phyloP scores from a whole-genome alignment of 2,113 vertebrate genomes.

The Calidris pygmaea region DNA sequence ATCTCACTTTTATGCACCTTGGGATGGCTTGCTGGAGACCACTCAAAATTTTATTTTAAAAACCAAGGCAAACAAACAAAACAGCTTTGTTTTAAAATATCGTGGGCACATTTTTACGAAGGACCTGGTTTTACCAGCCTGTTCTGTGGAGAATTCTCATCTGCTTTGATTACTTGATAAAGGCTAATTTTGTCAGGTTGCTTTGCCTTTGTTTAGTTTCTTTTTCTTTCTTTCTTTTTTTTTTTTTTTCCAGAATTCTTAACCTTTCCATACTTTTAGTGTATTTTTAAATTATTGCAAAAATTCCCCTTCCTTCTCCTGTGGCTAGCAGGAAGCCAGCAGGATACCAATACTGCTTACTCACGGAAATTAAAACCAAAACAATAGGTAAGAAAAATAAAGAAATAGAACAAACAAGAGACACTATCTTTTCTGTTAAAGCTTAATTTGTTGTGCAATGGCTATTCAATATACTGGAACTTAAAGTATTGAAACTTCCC shows the following conservation, averaged over 20 bases:
- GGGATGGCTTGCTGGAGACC: not conserved
- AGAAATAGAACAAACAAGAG: slow-evolving; percentile 43
- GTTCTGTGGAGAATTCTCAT: not conserved
- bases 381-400: slow-evolving; percentile 69
- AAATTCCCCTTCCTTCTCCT: slow-evolving; percentile 59
- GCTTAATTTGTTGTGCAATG: not conserved
- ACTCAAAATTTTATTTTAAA: not conserved
- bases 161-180: not conserved
- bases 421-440: not conserved
- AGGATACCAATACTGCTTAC: slow-evolving; percentile 67
- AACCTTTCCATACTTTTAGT: slow-evolving; percentile 48
- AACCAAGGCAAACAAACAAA: not conserved
- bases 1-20: not conserved
- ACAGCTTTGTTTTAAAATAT: not conserved
- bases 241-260: not conserved
- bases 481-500: not conserved
- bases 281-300: slow-evolving; percentile 63
- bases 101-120: not conserved
- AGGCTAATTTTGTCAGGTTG: not conserved
- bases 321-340: slow-evolving; percentile 60
- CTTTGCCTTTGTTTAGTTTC: not conserved
- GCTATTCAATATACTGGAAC: not conserved
- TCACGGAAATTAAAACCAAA: slow-evolving; percentile 57
- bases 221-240: not conserved
- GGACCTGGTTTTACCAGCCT: not conserved